phyloP scores from a whole-genome alignment of 1,140 invertebrate genomes.

The Andrena cerasifolii region DNA sequence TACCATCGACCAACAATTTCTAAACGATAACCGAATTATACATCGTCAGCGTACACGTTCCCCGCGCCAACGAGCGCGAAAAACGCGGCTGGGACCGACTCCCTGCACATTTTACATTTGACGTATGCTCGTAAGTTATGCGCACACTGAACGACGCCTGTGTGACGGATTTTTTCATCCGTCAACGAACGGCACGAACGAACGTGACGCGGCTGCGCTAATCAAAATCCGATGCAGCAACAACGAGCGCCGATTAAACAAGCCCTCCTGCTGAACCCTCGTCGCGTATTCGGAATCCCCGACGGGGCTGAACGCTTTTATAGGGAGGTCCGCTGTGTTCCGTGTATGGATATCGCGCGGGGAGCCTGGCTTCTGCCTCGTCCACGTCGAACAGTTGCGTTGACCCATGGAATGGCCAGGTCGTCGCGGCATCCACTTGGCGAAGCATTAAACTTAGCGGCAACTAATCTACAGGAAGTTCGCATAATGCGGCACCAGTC shows the following conservation, averaged over 20 bases:
- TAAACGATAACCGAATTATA: not conserved
- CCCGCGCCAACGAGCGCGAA: not conserved
- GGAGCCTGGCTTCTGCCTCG: too few relatives aligned
- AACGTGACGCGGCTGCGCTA: conserved; percentile 61
- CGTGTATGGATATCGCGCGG: not conserved
- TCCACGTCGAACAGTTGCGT: too few relatives aligned
- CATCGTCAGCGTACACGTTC: not conserved
- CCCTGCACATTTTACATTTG: conserved; percentile 1
- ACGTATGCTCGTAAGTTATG: conserved; percentile 28
- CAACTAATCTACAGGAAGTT: conserved; percentile 39
- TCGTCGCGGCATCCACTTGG: not conserved
- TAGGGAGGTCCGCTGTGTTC: conserved; percentile 11
- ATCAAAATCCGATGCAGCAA: conserved; percentile 65
- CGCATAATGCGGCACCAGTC: conserved; percentile 3
- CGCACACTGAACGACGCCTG: conserved; percentile 11
- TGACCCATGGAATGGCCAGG: not conserved
- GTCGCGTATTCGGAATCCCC: conserved; percentile 37
- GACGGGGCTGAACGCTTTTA: conserved; percentile 25
- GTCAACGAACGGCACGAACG: conserved; percentile 60
- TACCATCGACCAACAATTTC: not conserved
- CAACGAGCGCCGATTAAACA: conserved; percentile 60
- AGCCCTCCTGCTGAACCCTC: conserved; percentile 35
- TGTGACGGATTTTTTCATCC: conserved; percentile 54
- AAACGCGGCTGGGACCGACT: conserved; percentile 8
- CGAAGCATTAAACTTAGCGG: conserved; percentile 36